Base-by-base conservation (phyloP, 2,797 vertebrate species). In the Falco berigora region DNA sequence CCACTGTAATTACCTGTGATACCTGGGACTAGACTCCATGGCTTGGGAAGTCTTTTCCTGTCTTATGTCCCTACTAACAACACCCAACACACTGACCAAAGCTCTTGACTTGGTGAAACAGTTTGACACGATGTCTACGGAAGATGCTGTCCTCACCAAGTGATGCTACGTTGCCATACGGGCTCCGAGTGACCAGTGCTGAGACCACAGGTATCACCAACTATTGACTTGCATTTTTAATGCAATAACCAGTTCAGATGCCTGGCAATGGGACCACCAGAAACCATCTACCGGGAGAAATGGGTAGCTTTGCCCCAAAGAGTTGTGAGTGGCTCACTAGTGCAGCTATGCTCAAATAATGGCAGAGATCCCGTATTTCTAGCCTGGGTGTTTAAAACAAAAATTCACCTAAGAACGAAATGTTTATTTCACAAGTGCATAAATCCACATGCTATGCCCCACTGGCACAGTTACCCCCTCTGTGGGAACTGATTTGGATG, bases 121-220 rank as follows among this genome's bases (percentile, higher is more conserved):
- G 4, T 53, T 59, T 46, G 13, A 38, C 44, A 53, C 2, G 1
- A 46, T 53, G 21, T 42, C 71, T 36, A 1, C 0, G 0, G 80
- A 75, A 78, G 53, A 42, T 27, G 62, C 32, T 84, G 46, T 66
- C 52, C 52, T 75, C 8, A 2, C n/a, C 72, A 53, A n/a, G 15
- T 17, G 40, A 52, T 6, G 2, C 67, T 67, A 61, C 84, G 46
- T 27, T 82, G 59, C 77, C 2, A 2, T 12, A 40, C 1, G 24
- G 66, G n/a, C 40, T 44, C 52, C 3, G 16, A 79, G 42, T 12
- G 59, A 77, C 19, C 81, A 81, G 1, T 6, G 6, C 36, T 53
- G 34, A 22, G 49, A 71, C 42, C 53, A 74, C 8, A 56, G 30
- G 8, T 30, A 86, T 36, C 79, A 56, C 10, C 67, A 75, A 63